Evolutionary conservation across 1,140 invertebrate genomes (phyloP), one percentile per base, ranked within the genome.

Genomic region (Polyergus mexicanus): DNA sequence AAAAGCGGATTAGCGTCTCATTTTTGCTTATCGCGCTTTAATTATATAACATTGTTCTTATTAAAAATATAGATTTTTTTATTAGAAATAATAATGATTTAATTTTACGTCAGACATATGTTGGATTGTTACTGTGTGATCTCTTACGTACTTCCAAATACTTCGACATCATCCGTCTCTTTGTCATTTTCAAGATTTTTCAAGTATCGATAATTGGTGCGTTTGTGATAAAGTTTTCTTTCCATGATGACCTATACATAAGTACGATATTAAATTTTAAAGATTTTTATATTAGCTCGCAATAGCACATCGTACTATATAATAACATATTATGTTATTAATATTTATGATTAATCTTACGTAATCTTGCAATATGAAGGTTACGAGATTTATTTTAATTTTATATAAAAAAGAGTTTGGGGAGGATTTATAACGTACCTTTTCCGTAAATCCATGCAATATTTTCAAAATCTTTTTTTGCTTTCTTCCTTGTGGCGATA

Each of bases 391-490:
- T 44, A 44, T 44, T 11, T 1, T 44, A 11, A 44, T 44, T 11
- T 44, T 44, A 44, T 1, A 44, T 11, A 44, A 44, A 44, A 44
- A 2, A 44, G 41, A 11, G 25, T 28, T 28, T 28, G 25, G 6
- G 8, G 6, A 41, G 8, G 8, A 44, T 11, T 72, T 62, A 44
- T 32, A 77, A 66, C 96, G 95, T 11, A 96, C 97, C 89, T 91
- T 96, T 92, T 94, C 95, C 8, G 94, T 97, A 85, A 98, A 97
- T 16, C 94, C 93, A 88, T 98, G 97, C 44, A 98, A 94, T 58
- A 44, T 44, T 44, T 44, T 44, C 10, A 44, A 44, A 2, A 44
- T 2, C 10, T 44, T 44, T 11, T 44, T 94, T 85, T 97, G 96
- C 76, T 94, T 89, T 86, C 93, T 94, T 0, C 95, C 96, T 71